Evolutionary conservation across 2,113 vertebrate genomes (phyloP), one percentile per base, ranked within the genome.

Genomic region (Chloropsis hardwickii): DNA sequence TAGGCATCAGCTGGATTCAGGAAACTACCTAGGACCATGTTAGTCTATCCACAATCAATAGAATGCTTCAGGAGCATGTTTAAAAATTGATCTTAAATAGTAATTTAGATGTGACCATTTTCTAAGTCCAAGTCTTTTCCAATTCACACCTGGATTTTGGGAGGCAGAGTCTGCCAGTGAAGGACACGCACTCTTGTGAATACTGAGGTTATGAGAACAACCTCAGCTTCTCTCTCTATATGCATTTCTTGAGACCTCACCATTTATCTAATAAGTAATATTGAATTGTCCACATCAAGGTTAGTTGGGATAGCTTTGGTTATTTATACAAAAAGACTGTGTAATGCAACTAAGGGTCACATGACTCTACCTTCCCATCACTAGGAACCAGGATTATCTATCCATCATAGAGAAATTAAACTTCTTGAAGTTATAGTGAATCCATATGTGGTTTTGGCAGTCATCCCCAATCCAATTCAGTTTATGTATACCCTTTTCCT

Each of bases 151-250:
- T 1, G 2, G 19, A 53, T 60, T 7, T 24, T 45, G 58, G 13
- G 53, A 66, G 42, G 39, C 74, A 71, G 39, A 37, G 11, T 7
- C 27, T 31, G 9, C 12, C 29, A 14, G 21, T 33, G 24, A 8
- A 64, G 44, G 24, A 42, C 13, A 6, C 0, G 0, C 6, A 11
- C 1, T 79, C 23, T 16, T 39, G 14, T 1, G 2, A 79, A 21
- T 2, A 64, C 6, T 5, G 29, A 87, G 29, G 17, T 44, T 60
- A 40, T 44, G 19, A 81, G 54, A 93, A 29, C 12, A 60, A 23
- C 20, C 23, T 10, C 42, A 60, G 44, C 21, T 84, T 81, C 44
- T 74, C 25, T 56, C 18, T 47, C 42, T 20, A 4, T 18, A 4
- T 42, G 42, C 4, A 5, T 9, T 67, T 47, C 24, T 76, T 60